Evolutionary conservation across 2,888 invertebrate genomes (phyloP).

Genomic region (Adelognathus sp.): DNA sequence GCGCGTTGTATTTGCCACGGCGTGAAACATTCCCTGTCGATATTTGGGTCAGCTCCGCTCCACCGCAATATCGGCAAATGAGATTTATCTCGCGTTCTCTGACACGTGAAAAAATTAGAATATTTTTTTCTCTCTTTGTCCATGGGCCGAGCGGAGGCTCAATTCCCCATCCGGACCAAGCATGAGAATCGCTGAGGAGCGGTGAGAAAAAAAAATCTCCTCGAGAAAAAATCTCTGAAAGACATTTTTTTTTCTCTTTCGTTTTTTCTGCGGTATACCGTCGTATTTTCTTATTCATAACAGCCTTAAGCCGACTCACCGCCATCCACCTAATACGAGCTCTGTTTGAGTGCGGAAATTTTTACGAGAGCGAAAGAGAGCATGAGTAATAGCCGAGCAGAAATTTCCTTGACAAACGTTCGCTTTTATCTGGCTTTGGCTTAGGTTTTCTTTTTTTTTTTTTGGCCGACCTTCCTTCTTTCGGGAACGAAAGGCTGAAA

Average conservation of each 20-base stretch:
- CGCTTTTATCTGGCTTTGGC: conserved; percentile 18
- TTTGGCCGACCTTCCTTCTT: neutral
- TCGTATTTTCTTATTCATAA: conserved; percentile 35
- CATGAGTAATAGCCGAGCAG: conserved; percentile 12
- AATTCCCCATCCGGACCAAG: neutral
- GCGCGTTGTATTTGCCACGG: conserved; percentile 6
- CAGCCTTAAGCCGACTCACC: neutral
- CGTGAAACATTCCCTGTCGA: neutral
- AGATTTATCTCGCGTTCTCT: neutral
- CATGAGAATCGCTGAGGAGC: conserved; percentile 17
- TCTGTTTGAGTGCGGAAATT: conserved; percentile 27
- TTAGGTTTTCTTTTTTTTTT: neutral
- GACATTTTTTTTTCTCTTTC: neutral
- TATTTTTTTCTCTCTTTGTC: neutral
- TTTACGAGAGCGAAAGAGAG: conserved; percentile 25
- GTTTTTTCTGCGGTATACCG: conserved; percentile 6
- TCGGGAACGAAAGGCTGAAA: neutral
- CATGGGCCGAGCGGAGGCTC: conserved; percentile 4
- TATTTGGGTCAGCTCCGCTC: conserved; percentile 36
- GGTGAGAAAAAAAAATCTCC: neutral
- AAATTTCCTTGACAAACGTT: conserved; percentile 8
- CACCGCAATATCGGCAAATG: conserved; percentile 27
- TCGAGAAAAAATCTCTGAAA: conserved; percentile 17
- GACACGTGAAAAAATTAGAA: conserved; percentile 29
- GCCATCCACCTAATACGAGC: conserved; percentile 8